Evolutionary conservation across 2,113 vertebrate genomes (phyloP).

Genomic region (Eptatretus burgeri): DNA sequence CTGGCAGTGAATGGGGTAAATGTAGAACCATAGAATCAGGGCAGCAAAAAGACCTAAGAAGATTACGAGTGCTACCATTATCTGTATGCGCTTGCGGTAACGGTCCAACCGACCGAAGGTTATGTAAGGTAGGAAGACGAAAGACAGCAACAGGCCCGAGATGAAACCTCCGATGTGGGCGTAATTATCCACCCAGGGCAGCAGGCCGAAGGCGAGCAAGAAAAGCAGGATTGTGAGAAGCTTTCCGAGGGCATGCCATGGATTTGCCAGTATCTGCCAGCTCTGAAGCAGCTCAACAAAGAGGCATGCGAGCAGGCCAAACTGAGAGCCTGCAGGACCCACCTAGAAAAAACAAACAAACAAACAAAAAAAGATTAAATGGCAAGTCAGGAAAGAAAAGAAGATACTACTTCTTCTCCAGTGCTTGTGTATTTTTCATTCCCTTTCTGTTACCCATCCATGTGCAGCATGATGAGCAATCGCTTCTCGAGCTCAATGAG

Average conservation of each 20-base stretch:
- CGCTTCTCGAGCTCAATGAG: no score
- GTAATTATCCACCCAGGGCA: slow-evolving; percentile 97
- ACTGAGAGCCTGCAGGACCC: slow-evolving; percentile 84
- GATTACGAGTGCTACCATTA: slow-evolving; percentile 55
- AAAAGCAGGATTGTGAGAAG: slow-evolving; percentile 72
- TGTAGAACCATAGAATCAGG: slow-evolving; percentile 71
- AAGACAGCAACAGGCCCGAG: slow-evolving; percentile 85
- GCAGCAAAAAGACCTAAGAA: slow-evolving; percentile 73
- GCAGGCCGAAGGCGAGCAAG: slow-evolving; percentile 72
- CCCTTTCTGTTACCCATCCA: no score
- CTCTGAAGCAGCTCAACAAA: slow-evolving; percentile 97
- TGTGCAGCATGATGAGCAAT: no score
- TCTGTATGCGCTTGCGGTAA: slow-evolving; percentile 89
- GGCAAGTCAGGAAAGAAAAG: no score
- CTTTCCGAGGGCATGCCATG: slow-evolving; percentile 77
- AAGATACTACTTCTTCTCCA: no score
- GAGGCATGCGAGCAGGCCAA: slow-evolving; percentile 82
- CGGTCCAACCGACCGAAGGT: slow-evolving; percentile 82
- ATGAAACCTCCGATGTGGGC: slow-evolving; percentile 78
- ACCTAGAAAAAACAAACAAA: slow-evolving; percentile 25
- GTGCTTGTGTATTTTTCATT: no score
- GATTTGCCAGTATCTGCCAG: slow-evolving; percentile 87
- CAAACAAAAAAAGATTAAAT: no score
- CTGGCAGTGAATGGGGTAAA: slow-evolving; percentile 66
- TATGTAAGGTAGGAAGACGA: slow-evolving; percentile 89